Percentiles rank a stretch among this genome's conserved stretches.
Conservation (phyloP, 2,888 invertebrate genomes). For the Scaptodrosophila latifasciaeformis region DNA sequence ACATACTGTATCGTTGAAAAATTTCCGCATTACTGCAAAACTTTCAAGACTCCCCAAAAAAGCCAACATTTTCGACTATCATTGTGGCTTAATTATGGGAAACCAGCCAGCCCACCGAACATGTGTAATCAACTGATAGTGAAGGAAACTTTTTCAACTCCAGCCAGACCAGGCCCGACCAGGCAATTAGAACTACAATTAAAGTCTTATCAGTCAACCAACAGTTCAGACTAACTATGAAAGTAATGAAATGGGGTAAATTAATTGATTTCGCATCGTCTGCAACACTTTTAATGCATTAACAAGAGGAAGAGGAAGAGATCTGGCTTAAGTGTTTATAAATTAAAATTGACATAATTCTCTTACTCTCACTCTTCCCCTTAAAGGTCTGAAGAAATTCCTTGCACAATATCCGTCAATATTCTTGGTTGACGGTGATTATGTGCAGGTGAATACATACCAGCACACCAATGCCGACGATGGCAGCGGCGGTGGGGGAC, state of each 20-base stretch:
- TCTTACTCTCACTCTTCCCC: neutral
- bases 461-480: slow-evolving; percentile 81
- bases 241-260: neutral
- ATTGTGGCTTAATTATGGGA: too few species aligned
- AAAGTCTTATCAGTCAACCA: too few species aligned
- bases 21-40: too few species aligned
- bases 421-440: slow-evolving; percentile 95
- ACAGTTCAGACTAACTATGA: neutral
- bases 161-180: too few species aligned
- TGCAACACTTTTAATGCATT: slow-evolving; percentile 57
- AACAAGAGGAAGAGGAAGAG: slow-evolving; percentile 8
- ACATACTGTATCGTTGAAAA: too few species aligned
- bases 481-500: slow-evolving; percentile 77
- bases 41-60: too few species aligned
- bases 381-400: slow-evolving; percentile 92
- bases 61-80: too few species aligned
- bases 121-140: too few species aligned
- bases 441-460: slow-evolving; percentile 89
- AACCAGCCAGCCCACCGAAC: too few species aligned
- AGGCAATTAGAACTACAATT: too few species aligned
- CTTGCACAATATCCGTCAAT: slow-evolving; percentile 96
- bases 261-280: slow-evolving; percentile 45
- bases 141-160: too few species aligned
- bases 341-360: slow-evolving; percentile 53
- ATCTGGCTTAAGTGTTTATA: slow-evolving; percentile 52